Evolutionary conservation across 2,113 vertebrate species (phyloP).

Genomic region (Otocyon megalotis): DNA sequence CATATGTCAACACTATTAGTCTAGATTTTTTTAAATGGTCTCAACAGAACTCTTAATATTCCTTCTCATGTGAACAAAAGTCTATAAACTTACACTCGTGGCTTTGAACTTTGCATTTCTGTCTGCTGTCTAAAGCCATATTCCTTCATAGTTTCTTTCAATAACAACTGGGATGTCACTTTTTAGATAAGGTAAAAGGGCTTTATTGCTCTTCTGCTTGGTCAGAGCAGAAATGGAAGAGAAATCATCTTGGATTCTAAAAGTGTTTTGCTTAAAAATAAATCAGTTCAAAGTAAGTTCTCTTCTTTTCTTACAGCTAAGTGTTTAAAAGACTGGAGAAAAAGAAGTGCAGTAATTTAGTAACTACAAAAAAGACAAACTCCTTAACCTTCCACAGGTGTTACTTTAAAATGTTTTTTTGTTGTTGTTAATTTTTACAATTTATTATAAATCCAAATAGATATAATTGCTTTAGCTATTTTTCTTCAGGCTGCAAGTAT

Average conservation of each 20-base stretch:
- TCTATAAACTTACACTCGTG: not conserved
- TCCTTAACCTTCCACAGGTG: not conserved
- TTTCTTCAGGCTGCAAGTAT: not conserved
- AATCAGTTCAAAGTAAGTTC: not conserved
- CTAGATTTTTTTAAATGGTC: not conserved
- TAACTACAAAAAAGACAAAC: not conserved
- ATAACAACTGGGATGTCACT: not conserved
- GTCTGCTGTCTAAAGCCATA: not conserved
- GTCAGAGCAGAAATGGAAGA: not conserved
- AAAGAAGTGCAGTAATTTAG: not conserved
- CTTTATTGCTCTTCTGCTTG: not conserved
- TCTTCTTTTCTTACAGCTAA: not conserved
- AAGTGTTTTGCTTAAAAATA: constrained; percentile 44
- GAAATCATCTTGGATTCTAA: constrained; percentile 37
- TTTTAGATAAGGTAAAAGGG: not conserved
- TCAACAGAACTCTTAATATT: not conserved
- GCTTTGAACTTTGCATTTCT: not conserved
- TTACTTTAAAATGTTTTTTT: not conserved
- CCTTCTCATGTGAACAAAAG: not conserved
- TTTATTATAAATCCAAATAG: constrained; percentile 22
- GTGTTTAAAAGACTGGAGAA: not conserved
- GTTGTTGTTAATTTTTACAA: not conserved
- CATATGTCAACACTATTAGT: not conserved
- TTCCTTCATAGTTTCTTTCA: not conserved
- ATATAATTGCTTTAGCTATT: not conserved